phyloP scores from a whole-genome alignment of 2,797 vertebrate genomes.

The Cichlasoma orientale region DNA sequence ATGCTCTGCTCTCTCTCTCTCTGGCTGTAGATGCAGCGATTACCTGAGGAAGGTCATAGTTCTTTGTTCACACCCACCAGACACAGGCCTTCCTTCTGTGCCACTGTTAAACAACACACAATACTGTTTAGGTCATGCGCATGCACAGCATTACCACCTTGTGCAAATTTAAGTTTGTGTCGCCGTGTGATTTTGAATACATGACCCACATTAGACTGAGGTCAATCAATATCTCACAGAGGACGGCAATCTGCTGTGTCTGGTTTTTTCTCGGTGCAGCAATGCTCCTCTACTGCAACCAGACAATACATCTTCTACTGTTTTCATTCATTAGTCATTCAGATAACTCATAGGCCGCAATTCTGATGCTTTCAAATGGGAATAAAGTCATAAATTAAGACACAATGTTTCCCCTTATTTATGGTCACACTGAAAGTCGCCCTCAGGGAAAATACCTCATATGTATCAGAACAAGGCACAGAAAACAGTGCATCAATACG shows the following conservation, averaged over 20 bases:
- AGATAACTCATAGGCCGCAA: neutral
- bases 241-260: neutral
- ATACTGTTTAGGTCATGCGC: neutral
- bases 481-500: neutral
- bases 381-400: neutral
- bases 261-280: neutral
- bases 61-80: conserved; percentile 19
- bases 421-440: neutral
- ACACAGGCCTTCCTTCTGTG: neutral
- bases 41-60: conserved; percentile 29
- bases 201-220: conserved; percentile 21
- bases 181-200: conserved; percentile 21
- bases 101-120: conserved; percentile 2
- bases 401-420: neutral
- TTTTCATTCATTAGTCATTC: neutral
- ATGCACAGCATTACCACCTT: neutral
- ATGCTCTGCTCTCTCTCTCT: neutral
- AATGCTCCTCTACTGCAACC: neutral
- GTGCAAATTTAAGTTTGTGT: conserved; percentile 1
- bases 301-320: neutral
- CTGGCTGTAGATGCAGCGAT: conserved; percentile 23
- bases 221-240: conserved; percentile 50
- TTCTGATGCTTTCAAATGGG: neutral
- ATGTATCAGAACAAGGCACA: neutral
- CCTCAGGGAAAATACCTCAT: conserved; percentile 14